Evolutionary conservation across 2,888 invertebrate genomes (phyloP), one percentile per base, ranked within the genome.

Genomic region (Andrena haemorrhoa): DNA sequence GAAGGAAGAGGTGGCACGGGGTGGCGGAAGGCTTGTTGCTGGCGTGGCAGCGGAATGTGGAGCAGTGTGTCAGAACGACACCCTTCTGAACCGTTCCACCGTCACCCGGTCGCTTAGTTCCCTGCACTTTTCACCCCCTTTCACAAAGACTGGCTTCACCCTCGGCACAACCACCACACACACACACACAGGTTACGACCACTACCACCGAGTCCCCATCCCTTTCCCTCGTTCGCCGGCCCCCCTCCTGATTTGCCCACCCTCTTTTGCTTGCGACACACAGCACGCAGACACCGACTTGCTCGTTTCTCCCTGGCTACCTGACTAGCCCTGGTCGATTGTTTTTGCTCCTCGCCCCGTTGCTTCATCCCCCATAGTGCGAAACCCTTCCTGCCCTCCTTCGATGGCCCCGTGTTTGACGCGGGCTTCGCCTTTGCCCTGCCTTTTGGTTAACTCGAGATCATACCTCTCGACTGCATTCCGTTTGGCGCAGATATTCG

Each of bases 61-160:
- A 92, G 91, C 92, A 93, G 90, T 92, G 91, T 92, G 92, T 91
- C 91, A 91, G 88, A 91, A 87, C 89, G 90, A 90, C 91, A 92
- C 90, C 91, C 92, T 91, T 86, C 89, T 86, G 85, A 84, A 84
- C 84, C 84, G 84, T 80, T 79, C 82, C 78, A 85, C 75, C 87
- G 63, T 73, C 84, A 82, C 81, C 82, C 75, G 61, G 79, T 71
- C 79, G 86, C 82, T 86, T 85, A 82, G 83, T 80, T 83, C 83
- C 79, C 84, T 73, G 63, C 75, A 68, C 83, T 83, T 88, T 87
- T 81, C 82, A 77, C 77, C 82, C 79, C 75, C 81, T 88, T 85
- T 86, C 80, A 86, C 81, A 86, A 88, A 88, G 86, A 82, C 79
- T 49, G 56, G 33, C 16, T 47, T 79, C 56, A 70, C 71, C 69